Percentiles rank a stretch among this genome's conserved stretches.
Conservation (phyloP, 1,140 invertebrate genomes). For the Bombus balteatus region DNA sequence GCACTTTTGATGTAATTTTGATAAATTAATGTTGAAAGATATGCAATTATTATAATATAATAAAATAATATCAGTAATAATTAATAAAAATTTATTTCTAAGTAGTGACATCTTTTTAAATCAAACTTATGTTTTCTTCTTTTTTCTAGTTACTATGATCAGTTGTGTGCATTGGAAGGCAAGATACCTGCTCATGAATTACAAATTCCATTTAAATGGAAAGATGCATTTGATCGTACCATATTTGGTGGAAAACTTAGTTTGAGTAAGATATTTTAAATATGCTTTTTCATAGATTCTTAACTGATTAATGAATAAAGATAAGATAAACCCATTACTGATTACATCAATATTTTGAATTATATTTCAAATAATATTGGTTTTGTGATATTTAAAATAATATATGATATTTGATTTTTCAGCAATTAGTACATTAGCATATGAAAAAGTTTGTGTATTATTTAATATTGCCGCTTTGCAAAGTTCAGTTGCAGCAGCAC, state of each 20-base stretch:
- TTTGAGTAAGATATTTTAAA: slow-evolving; percentile 88
- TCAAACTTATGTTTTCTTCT: slow-evolving; percentile 3
- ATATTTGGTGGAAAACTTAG: slow-evolving; percentile 96
- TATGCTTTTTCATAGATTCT: slow-evolving; percentile 7
- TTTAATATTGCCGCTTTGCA: slow-evolving; percentile 99
- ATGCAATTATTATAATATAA: slow-evolving; percentile 5
- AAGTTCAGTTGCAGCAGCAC: slow-evolving; percentile 92
- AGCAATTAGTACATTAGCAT: slow-evolving; percentile 93
- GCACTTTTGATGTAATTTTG: background rate
- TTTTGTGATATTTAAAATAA: background rate
- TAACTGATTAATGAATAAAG: background rate
- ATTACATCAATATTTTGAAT: background rate
- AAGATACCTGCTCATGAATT: slow-evolving; percentile 97
- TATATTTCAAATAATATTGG: background rate
- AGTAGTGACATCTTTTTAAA: background rate
- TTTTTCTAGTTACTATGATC: slow-evolving; percentile 96
- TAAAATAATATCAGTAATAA: background rate
- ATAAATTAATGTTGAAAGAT: background rate
- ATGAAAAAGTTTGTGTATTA: slow-evolving; percentile 97
- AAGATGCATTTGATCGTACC: slow-evolving; percentile 98
- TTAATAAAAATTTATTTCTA: background rate
- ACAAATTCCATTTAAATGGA: slow-evolving; percentile 99
- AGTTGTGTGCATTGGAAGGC: slow-evolving; percentile 93
- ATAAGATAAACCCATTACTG: slow-evolving; percentile 40
- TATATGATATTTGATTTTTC: slow-evolving; percentile 67